phyloP scores from a whole-genome alignment of 2,113 vertebrate species.

The Catharus bicknelli region DNA sequence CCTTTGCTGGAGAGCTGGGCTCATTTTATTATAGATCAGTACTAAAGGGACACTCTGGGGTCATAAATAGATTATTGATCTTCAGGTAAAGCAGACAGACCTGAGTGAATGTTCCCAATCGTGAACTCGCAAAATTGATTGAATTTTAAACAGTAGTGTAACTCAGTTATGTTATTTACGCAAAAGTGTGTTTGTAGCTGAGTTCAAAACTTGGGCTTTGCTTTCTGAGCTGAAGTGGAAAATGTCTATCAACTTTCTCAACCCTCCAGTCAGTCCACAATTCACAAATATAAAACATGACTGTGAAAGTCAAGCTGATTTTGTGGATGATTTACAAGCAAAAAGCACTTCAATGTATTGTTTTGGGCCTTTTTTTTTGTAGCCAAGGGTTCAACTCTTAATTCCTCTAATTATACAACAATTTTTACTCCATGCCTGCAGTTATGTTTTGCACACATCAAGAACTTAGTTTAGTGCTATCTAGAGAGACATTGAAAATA shows the following conservation, averaged over 20 bases:
- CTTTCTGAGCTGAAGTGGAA: background rate
- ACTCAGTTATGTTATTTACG: background rate
- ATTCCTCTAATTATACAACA: background rate
- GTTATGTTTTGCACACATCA: background rate
- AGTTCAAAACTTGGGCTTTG: background rate
- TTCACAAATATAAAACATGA: background rate
- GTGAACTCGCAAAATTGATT: background rate
- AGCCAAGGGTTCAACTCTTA: background rate
- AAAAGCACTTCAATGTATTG: background rate
- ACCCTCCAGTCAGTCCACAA: background rate
- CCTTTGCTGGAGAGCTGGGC: background rate
- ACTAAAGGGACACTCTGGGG: background rate
- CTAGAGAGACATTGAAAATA: background rate
- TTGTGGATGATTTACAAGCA: background rate
- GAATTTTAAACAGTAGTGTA: background rate
- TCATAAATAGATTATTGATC: background rate
- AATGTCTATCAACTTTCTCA: background rate
- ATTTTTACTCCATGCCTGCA: background rate
- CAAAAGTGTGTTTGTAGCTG: background rate
- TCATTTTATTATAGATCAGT: background rate
- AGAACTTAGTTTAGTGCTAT: background rate
- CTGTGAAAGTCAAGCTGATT: background rate
- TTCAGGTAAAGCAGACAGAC: background rate
- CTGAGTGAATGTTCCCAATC: background rate
- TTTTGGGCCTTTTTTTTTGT: background rate